Evolutionary conservation across 2,888 invertebrate genomes (phyloP).

Genomic region (Sesia apiformis): DNA sequence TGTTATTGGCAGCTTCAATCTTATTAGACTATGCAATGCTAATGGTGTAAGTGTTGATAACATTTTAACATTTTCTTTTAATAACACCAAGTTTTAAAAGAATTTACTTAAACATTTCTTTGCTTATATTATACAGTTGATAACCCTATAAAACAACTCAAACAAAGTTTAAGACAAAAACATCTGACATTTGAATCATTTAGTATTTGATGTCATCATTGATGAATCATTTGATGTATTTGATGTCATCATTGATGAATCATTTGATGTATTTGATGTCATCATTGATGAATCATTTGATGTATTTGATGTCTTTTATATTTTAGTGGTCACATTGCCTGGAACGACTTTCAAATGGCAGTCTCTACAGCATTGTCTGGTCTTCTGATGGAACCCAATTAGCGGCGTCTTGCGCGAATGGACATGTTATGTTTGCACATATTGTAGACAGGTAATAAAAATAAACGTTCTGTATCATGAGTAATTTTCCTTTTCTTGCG

Average conservation of each 20-base stretch:
- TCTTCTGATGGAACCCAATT: constrained; percentile 97
- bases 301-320: not conserved
- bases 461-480: not conserved
- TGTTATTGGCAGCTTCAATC: constrained; percentile 94
- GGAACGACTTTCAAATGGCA: constrained; percentile 91
- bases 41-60: constrained; percentile 82
- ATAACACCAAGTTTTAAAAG: not conserved
- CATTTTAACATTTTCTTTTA: not conserved
- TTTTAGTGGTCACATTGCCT: constrained; percentile 94
- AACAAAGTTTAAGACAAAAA: not conserved
- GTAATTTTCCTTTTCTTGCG: too few species aligned
- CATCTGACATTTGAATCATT: too few species aligned
- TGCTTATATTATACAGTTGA: too few species aligned
- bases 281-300: not conserved
- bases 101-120: too few species aligned
- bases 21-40: constrained; percentile 92
- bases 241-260: not conserved
- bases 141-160: not conserved
- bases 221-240: too few species aligned
- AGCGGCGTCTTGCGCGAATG: constrained; percentile 95
- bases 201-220: not conserved
- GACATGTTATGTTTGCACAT: constrained; percentile 92
- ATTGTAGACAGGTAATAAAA: constrained; percentile 83
- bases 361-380: constrained; percentile 93
- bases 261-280: not conserved